These are phyloP conservation scores for Holothuria leucospilota DNA, from an alignment of 53 echinoderm and acorn worm species.

Conservation along the genomic window DNA sequence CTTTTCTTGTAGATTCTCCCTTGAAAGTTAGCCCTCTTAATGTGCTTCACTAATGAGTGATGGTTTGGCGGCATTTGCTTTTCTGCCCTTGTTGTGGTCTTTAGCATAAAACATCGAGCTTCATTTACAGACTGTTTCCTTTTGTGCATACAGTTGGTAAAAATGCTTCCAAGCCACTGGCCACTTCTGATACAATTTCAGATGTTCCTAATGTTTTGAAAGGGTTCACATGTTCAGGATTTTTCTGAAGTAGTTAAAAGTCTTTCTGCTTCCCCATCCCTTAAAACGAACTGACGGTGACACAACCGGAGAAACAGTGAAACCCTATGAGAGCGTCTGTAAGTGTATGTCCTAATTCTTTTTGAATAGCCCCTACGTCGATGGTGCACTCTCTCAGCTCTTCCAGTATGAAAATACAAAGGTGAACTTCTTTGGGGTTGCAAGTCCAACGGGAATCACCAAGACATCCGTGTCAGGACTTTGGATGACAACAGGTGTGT, in stretches of 20 bases:
- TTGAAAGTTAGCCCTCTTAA: conserved; percentile 36
- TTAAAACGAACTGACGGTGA: conserved; percentile 60
- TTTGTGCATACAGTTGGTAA: conserved; percentile 7
- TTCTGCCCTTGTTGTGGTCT: conserved; percentile 29
- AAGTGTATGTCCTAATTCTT: conserved; percentile 2
- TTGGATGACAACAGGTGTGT: conserved; percentile 46
- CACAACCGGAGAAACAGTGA: conserved; percentile 72
- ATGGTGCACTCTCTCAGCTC: conserved; percentile 58
- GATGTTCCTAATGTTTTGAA: conserved; percentile 11
- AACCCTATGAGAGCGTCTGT: conserved; percentile 54
- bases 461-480: conserved; percentile 75
- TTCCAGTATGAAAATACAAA: conserved; percentile 70
- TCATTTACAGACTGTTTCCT: conserved; percentile 24
- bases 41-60: conserved; percentile 13
- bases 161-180: not conserved
- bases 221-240: not conserved
- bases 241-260: conserved; percentile 35
- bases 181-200: not conserved
- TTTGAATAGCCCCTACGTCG: conserved; percentile 29
- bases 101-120: not conserved
- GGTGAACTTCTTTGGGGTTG: conserved; percentile 25
- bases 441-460: conserved; percentile 48
- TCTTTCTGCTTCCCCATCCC: conserved; percentile 66
- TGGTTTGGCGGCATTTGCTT: conserved; percentile 15
- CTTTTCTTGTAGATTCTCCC: conserved; percentile 16